Conservation (phyloP, 2,113 vertebrate species). For the rabbit (Oryctolagus cuniculus) region DNA sequence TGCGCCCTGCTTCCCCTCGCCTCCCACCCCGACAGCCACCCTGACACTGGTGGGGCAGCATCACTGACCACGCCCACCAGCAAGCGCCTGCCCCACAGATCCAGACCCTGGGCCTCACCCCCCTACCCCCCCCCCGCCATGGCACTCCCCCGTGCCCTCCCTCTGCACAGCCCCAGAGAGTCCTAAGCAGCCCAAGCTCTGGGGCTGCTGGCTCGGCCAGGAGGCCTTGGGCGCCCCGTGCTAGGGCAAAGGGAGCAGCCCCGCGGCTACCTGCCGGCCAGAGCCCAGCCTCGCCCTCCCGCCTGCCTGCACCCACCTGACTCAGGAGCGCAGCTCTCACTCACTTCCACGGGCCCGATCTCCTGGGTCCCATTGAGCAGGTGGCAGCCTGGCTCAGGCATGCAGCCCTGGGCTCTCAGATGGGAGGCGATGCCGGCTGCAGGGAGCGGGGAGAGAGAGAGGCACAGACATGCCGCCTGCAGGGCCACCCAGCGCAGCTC, state of each 20-base stretch:
- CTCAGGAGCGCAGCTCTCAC: background rate
- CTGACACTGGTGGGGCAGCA: fast-evolving
- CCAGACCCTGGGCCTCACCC: fast-evolving
- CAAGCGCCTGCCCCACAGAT: background rate
- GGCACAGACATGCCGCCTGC: background rate
- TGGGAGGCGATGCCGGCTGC: fast-evolving
- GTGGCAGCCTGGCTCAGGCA: conserved; percentile 49
- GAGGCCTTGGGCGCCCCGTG: background rate
- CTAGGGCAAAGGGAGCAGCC: too few species aligned
- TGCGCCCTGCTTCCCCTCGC: background rate
- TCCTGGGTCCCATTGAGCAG: conserved; percentile 53
- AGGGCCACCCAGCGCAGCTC: too few species aligned
- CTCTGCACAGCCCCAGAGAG: too few species aligned
- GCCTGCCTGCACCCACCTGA: background rate
- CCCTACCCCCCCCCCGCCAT: fast-evolving
- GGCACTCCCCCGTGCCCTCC: background rate
- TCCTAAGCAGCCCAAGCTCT: background rate
- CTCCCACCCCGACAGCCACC: background rate
- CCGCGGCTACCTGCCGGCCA: fast-evolving
- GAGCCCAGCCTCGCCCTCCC: background rate
- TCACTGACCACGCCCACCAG: background rate
- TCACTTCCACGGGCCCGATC: background rate
- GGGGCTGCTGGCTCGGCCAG: background rate
- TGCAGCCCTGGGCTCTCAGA: conserved; percentile 55
- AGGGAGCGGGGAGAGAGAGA: background rate